Base-by-base conservation (phyloP, 2,113 vertebrate species). In the Pristiophorus japonicus region DNA sequence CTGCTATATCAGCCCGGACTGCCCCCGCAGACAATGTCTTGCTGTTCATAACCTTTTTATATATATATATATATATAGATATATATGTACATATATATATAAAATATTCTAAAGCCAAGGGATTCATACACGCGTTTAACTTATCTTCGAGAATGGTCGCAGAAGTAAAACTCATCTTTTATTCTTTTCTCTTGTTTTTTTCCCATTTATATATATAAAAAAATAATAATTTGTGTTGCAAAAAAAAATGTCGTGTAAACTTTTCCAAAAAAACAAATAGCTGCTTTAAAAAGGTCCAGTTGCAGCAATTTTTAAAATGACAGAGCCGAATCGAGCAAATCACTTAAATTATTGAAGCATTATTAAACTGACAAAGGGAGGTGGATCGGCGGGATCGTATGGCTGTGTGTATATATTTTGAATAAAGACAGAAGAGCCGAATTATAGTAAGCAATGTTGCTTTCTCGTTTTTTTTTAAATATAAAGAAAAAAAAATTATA, bases 361-460 rank as follows among this genome's bases (percentile, higher is more conserved):
- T 81, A 1, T 81, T 92, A 38, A 92, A 65, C 88, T 63, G 59
- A 20, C 34, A 2, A 2, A 5, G n/a, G 88, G 59, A 1, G 24
- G 59, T 55, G n/a, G 59, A 22, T 62, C 34, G 59, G 88, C 18
- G 55, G 34, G 87, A 81, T 81, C 51, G 34, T 62, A 6, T 90
- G 87, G n/a, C 88, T 92, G 88, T 92, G 87, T 90, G 88, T 92
- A 92, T 81, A 81, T 92, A 92, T 92, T 92, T 92, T 92, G 88
- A 92, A 92, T 92, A 92, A 92, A 92, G n/a, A 38, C 88, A 91
- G 34, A 62, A 59, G 30, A 63, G 88, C 55, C 59, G 34, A 92
- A 65, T 63, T 92, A 65, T 38, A 63, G 59, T 38, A 22, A 62
- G 59, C 59, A 8, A 22, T 42, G 16, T 8, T 59, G 27, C 22